Evolutionary conservation across 1,140 invertebrate genomes (phyloP), one percentile per base, ranked within the genome.

Genomic region (Sitodiplosis mosellana): DNA sequence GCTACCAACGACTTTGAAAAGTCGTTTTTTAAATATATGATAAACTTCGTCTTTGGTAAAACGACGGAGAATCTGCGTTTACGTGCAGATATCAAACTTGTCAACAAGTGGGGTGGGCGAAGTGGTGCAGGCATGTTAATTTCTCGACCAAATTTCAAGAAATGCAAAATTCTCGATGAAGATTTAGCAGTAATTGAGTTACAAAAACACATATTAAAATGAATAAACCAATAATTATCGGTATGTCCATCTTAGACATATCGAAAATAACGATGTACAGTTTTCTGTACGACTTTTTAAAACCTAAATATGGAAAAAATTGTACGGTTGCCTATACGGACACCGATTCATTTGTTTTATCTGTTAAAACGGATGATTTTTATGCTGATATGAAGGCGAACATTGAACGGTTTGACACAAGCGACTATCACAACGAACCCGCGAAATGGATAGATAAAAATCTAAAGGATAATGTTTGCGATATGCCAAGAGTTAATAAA

Each of bases 11-110:
- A 63, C 14, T 72, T 71, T 61, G 68, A 72, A 59, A 68, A 68
- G 55, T 61, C 69, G 55, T 69, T 72, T 54, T 71, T 57, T 50
- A 71, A 72, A 56, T 49, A 70, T 47, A 59, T 70, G 52, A 68
- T 67, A 52, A 71, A 71, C 56, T 53, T 60, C 4, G 54, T 69
- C 10, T 71, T 65, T 56, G 69, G 66, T 2, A 69, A 69, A 60
- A 65, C 62, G 2, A 69, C 69, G 57, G 67, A 71, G 57, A 70
- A 70, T 58, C 55, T 67, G n/a, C 56, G 60, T 50, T 69, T 70
- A 49, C 52, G 59, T 53, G 56, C 57, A 27, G 55, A 68, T 55
- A 55, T 71, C 2, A 60, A 58, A 59, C 49, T 70, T 15, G 33
- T 60, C 15, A 57, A 53, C 6, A 40, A 53, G 14, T 65, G 64